phyloP scores from a whole-genome alignment of 2,797 vertebrate genomes.

The Oreonectes daqikongensis region DNA sequence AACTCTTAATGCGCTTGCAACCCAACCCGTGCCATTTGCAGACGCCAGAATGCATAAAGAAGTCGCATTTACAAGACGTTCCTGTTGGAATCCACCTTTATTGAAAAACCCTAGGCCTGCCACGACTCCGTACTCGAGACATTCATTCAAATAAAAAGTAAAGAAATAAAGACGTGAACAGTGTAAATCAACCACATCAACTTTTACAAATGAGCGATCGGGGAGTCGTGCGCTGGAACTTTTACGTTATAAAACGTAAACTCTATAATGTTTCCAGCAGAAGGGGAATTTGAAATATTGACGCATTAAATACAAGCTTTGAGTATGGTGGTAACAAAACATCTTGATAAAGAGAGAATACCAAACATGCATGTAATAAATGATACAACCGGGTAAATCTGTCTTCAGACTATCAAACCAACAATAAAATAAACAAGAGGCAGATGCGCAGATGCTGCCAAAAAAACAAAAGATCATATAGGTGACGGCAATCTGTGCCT shows the following conservation, averaged over 20 bases:
- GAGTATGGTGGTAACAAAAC: not conserved
- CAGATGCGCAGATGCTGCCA: conserved; percentile 5
- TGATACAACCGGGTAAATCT: conserved; percentile 26
- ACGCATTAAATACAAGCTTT: not conserved
- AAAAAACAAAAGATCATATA: conserved; percentile 1
- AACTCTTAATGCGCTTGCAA: not conserved
- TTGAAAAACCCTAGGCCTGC: conserved; percentile 45
- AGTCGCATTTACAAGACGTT: conserved; percentile 17
- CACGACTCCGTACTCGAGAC: conserved; percentile 38
- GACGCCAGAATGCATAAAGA: not conserved
- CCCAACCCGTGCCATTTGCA: not conserved
- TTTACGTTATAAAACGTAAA: conserved; percentile 3
- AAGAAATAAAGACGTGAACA: conserved; percentile 22
- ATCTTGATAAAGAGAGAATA: not conserved
- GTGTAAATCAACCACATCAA: conserved; percentile 19
- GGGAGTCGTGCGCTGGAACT: not conserved
- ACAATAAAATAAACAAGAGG: not conserved
- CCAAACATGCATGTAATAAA: conserved; percentile 14
- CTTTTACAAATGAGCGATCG: conserved; percentile 3
- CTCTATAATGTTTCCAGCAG: conserved; percentile 11
- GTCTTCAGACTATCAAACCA: conserved; percentile 9
- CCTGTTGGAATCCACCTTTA: conserved; percentile 39
- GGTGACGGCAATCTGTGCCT: not conserved
- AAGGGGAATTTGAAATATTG: conserved; percentile 9
- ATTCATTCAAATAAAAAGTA: not conserved